Conservation (phyloP, 2,113 vertebrate species). For the Erinaceus europaeus region DNA sequence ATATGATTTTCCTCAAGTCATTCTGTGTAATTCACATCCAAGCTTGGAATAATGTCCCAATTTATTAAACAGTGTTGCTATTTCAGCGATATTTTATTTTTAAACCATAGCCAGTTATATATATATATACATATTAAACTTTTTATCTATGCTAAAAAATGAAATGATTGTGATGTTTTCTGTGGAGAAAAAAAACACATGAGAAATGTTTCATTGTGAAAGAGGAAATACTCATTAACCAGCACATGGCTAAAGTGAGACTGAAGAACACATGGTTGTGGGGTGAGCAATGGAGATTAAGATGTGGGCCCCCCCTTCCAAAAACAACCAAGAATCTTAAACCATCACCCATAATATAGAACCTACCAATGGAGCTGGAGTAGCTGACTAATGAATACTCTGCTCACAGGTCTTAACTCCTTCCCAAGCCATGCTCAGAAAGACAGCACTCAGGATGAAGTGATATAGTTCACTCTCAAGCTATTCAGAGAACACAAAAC, state of each 20-base stretch:
- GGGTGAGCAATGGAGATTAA: not conserved
- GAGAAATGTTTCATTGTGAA: constrained; percentile 19
- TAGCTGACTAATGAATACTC: not conserved
- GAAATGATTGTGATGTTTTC: no score
- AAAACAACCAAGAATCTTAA: not conserved
- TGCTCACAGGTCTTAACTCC: not conserved
- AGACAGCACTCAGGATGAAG: no score
- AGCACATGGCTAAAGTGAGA: not conserved
- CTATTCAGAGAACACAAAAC: not conserved
- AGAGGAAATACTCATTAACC: not conserved
- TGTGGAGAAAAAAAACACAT: no score
- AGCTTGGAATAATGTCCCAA: constrained; percentile 52
- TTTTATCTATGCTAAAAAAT: constrained; percentile 29
- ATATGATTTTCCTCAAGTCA: constrained; percentile 58
- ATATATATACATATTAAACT: not conserved
- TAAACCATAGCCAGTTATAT: constrained; percentile 35
- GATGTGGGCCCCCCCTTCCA: not conserved
- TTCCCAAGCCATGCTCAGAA: not conserved
- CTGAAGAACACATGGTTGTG: not conserved
- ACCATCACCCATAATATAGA: not conserved
- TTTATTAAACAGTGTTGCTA: constrained; percentile 44
- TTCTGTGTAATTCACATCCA: constrained; percentile 45
- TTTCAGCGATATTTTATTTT: constrained; percentile 51
- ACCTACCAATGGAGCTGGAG: not conserved
- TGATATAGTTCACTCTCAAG: not conserved